Conservation (phyloP, 2,113 vertebrate genomes). For the Panthera tigris region DNA sequence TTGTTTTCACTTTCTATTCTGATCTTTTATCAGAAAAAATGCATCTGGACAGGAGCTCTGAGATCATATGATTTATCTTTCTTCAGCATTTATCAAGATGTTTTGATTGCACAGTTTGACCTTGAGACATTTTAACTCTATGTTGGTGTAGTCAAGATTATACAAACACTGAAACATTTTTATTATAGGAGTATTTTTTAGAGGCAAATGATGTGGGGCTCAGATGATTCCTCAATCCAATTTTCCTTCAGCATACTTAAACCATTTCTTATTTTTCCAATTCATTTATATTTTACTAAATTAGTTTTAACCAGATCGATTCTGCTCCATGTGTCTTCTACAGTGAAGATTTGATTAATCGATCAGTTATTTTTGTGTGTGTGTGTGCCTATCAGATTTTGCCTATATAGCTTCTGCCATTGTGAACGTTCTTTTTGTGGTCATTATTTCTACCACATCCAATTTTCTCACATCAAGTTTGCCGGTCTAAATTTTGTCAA, state of each 20-base stretch:
- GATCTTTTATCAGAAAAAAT: constrained; percentile 40
- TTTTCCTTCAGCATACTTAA: constrained; percentile 54
- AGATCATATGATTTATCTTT: constrained; percentile 53
- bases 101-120: constrained; percentile 49
- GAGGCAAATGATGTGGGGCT: neutral
- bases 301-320: constrained; percentile 50
- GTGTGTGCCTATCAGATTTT: neutral
- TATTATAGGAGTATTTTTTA: constrained; percentile 23
- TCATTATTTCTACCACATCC: constrained; percentile 32
- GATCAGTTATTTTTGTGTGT: neutral
- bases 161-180: neutral
- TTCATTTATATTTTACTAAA: constrained; percentile 50
- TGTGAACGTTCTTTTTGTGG: neutral
- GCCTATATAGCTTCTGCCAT: neutral
- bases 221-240: neutral
- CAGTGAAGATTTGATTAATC: neutral
- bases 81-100: constrained; percentile 51
- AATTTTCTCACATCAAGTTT: constrained; percentile 42
- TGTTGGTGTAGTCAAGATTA: constrained; percentile 16
- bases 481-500: constrained; percentile 50
- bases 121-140: constrained; percentile 29
- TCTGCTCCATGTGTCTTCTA: neutral
- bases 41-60: neutral
- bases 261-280: constrained; percentile 38
- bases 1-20: constrained; percentile 47